These are phyloP conservation scores for human DNA, from an alignment of 2,113 vertebrate species.

Conservation along the genomic window DNA sequence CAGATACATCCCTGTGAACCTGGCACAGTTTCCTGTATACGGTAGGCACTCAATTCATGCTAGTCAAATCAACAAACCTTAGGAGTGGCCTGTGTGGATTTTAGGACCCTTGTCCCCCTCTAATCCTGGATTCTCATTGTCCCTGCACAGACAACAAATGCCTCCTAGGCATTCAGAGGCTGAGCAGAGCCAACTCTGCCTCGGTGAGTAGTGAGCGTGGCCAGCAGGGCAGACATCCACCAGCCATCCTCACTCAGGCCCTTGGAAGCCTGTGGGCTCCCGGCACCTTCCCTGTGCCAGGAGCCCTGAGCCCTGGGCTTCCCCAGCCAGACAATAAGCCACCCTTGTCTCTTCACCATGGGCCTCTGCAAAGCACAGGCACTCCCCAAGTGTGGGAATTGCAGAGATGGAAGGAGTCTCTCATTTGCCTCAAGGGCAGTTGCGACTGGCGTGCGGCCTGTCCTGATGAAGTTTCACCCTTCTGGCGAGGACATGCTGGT, in stretches of 20 bases:
- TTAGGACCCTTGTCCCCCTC: not conserved
- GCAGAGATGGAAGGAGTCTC: not conserved
- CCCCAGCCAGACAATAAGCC: not conserved
- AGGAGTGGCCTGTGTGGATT: not conserved
- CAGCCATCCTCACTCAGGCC: not conserved
- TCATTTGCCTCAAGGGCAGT: not conserved
- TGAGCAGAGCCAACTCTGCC: not conserved
- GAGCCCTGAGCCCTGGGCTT: not conserved
- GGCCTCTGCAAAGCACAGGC: not conserved
- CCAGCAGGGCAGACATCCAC: rapidly evolving
- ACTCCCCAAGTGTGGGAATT: no score
- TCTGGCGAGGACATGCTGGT: not conserved
- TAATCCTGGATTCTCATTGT: not conserved
- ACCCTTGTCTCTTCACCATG: not conserved
- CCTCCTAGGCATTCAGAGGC: not conserved
- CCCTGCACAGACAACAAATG: not conserved
- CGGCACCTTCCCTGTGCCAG: not conserved
- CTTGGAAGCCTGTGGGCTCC: not conserved
- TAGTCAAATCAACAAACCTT: not conserved
- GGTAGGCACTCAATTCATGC: not conserved
- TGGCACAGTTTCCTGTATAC: not conserved
- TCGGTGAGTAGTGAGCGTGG: not conserved
- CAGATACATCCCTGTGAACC: not conserved
- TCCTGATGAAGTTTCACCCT: not conserved
- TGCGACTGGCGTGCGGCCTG: rapidly evolving